Evolutionary conservation across 2,113 vertebrate genomes (phyloP), one percentile per base, ranked within the genome.

Genomic region (Carassius gibelio): DNA sequence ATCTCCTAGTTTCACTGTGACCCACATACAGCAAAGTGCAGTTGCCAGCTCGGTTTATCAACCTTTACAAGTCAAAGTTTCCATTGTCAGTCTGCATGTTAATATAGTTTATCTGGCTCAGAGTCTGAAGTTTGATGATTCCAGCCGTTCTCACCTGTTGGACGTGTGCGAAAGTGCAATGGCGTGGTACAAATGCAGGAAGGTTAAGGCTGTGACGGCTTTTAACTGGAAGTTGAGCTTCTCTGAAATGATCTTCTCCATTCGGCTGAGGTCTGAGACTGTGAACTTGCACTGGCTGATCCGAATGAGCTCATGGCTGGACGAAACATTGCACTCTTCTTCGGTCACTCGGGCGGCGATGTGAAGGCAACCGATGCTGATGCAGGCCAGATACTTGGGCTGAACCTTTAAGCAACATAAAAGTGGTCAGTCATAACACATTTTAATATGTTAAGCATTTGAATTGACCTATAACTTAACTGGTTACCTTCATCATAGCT

Each of bases 191-290:
- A 99, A 93, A 94, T 97, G 97, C 95, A 99, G 96, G 91, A 99
- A 99, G 84, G 97, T 97, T 95, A 99, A 97, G 96, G 98, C 97
- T 88, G 98, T 99, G 95, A 98, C 92, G 92, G 97, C 96, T 95
- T 96, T 95, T 91, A 97, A 95, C 91, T 98, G 96, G 94, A 97
- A 97, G 95, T 96, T 91, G 90, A 99, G 94, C 92, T 99, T 99
- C 87, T 98, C 96, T 0, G 96, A 94, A 88, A 99, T 94, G 7
- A 99, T 99, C 91, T 97, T 97, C 93, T 99, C 97, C 98, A 99
- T 99, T 81, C 98, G 95, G 86, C 93, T 90, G 83, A 99, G 95
- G 92, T 99, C 98, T 0, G 98, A 99, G 81, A 94, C 96, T 9
- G 97, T 99, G 92, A 97, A 99, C 93, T 97, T 95, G 93, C 97